Evolutionary conservation across 2,888 invertebrate genomes (phyloP), one percentile per base, ranked within the genome.

Genomic region (Cosmorhoe ocellata): DNA sequence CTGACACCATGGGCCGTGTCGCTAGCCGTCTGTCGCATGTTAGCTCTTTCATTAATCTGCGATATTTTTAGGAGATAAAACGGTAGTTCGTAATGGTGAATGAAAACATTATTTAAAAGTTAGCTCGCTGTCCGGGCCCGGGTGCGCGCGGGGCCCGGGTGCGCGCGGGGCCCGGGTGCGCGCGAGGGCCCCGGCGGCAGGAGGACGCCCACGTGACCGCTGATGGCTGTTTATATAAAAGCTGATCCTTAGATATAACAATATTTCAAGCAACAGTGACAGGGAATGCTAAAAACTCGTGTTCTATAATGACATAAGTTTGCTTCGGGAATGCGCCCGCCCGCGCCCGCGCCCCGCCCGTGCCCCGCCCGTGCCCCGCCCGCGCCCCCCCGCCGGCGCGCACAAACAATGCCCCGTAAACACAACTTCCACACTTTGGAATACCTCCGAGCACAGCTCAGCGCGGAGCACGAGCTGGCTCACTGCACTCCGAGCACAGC

Each of bases 221-320:
- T 32, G 3, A 13, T 32, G 32, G 13, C 8, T 13, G 32, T 13
- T 32, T 0, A 13, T 13, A 34, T 10, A 11, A 22, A 34, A 34
- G 34, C 22, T 4, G 18, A 34, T 34, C 18, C 18, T 5, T 10
- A 22, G 0, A 18, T 10, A 28, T 28, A 34, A 28, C 34, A 12
- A 34, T 27, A 34, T 3, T 4, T 18, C 18, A 18, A 18, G 18
- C 18, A 4, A 26, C 4, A 27, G 13, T 33, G 22, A 26, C 26
- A 6, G 7, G 11, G 13, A 11, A 26, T 38, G 10, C 26, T 27
- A 46, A 24, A 48, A 39, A 28, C 10, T 28, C 40, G 51, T 42
- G 46, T 37, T 46, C 31, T 39, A 40, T 38, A 13, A 36, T 49
- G 40, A 44, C 46, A 51, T 49, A 49, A 49, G 40, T 58, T 40